Base-by-base conservation (phyloP, 2,113 vertebrate genomes). In the Regulus satrapa region DNA sequence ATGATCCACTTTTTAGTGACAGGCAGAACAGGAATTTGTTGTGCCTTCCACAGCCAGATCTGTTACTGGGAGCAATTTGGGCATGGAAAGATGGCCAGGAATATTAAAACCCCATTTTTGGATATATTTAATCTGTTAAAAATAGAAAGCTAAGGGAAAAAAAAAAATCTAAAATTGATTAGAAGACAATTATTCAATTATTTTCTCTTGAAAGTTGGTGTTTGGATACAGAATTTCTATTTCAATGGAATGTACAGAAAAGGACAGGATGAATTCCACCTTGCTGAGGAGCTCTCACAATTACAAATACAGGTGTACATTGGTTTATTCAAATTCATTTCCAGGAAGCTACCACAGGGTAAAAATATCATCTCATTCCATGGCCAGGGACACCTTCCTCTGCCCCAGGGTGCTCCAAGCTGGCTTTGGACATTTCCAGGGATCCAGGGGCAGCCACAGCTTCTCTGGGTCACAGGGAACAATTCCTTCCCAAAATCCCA, bases 321-420 rank as follows among this genome's bases (percentile, higher is more conserved):
- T 8, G 15, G 5, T 38, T 18, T 9, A 48, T 40, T 79, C 2
- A 40, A 4, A 78, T 41, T 32, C 0, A 1, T 31, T 18, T n/a
- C 77, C 75, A 51, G 58, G 34, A n/a, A 71, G 3, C 2, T 23
- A 13, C 17, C 2, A 21, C 20, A 1, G 12, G 14, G 18, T 4
- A 34, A 88, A 68, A 87, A 46, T n/a, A 8, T 19, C 5, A 31
- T 32, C n/a, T 38, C 4, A 4, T 63, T 17, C 41, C 66, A 10
- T 2, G 25, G 34, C 11, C 34, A 55, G 25, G 29, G 41, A 15
- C 26, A 45, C 1, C 5, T 79, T 0, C 6, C 48, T 21, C 9
- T 5, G 0, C 5, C 25, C 49, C 49, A 49, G 31, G 26, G 0
- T 5, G 3, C 3, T 88, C 34, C 62, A 79, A 0, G 13, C n/a